These are phyloP conservation scores for Eudasyphora cyanicolor DNA, from an alignment of 2,888 invertebrate genomes.

Conservation along the genomic window DNA sequence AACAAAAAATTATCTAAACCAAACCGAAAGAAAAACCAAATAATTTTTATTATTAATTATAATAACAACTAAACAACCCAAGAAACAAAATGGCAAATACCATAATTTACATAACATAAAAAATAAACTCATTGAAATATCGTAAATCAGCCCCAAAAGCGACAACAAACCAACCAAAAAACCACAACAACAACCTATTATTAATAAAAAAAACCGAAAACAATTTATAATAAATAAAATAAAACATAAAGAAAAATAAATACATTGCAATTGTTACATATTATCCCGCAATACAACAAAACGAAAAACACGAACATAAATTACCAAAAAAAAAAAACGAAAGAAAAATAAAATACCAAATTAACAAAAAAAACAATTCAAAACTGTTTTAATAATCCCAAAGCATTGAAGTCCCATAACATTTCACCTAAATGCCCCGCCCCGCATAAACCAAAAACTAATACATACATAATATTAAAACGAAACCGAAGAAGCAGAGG, in stretches of 20 bases:
- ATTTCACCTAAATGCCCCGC: conserved; percentile 5
- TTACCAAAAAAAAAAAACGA: conserved; percentile 2
- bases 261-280: conserved; percentile 67
- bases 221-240: conserved; percentile 60
- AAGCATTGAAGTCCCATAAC: conserved; percentile 61
- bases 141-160: conserved; percentile 42
- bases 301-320: background rate
- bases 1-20: background rate
- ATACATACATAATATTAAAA: background rate
- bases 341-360: conserved; percentile 14
- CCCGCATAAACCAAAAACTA: background rate
- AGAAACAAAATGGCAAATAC: conserved; percentile 40
- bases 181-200: conserved; percentile 47
- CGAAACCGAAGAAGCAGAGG: too few species aligned
- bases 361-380: conserved; percentile 59
- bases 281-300: conserved; percentile 57
- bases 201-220: conserved; percentile 53
- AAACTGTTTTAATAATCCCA: conserved; percentile 63
- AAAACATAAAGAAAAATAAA: conserved; percentile 46
- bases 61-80: conserved; percentile 36
- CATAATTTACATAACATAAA: conserved; percentile 46
- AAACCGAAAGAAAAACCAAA: background rate
- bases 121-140: conserved; percentile 53
- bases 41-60: conserved; percentile 56
- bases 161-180: background rate